phyloP scores from a whole-genome alignment of 2,888 invertebrate species.

The Griposia aprilina region DNA sequence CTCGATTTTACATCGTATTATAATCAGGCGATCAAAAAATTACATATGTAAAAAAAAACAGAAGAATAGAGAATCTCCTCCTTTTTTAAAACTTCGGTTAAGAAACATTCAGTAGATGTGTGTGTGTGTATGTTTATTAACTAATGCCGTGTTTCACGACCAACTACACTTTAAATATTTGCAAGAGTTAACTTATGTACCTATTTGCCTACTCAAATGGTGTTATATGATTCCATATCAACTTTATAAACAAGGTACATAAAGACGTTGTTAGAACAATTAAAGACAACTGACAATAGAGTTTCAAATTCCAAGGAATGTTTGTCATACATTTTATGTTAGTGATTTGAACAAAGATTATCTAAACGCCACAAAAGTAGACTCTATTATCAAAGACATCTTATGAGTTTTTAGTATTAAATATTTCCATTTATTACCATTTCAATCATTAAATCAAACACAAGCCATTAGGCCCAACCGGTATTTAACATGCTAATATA shows the following conservation, averaged over 20 bases:
- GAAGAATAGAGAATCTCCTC: not conserved
- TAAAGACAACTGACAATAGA: not conserved
- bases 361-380: not conserved
- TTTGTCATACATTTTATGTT: no score
- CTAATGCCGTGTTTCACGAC: not conserved
- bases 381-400: not conserved
- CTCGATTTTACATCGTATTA: not conserved
- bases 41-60: not conserved
- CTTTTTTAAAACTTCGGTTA: not conserved
- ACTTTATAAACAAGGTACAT: no score
- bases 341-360: not conserved
- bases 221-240: not conserved
- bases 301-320: not conserved
- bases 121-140: no score
- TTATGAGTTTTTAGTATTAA: not conserved
- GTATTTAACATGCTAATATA: not conserved
- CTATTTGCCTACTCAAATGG: not conserved
- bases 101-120: not conserved
- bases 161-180: not conserved
- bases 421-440: not conserved
- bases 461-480: not conserved
- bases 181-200: not conserved
- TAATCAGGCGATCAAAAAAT: not conserved
- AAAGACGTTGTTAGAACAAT: not conserved
- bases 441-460: not conserved